phyloP scores from a whole-genome alignment of 2,888 invertebrate species.

The Pharmacophagus antenor region DNA sequence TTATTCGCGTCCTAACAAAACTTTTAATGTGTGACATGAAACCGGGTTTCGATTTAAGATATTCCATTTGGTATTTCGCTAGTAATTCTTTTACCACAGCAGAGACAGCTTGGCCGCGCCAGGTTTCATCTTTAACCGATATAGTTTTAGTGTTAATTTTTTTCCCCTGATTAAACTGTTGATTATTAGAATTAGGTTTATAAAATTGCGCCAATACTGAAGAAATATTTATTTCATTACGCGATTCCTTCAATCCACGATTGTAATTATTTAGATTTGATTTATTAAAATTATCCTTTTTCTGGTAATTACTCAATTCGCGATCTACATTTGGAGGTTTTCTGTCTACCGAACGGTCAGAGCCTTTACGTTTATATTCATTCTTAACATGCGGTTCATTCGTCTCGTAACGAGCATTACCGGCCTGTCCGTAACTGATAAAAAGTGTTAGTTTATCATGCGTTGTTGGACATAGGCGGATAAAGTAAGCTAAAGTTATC shows the following conservation, averaged over 20 bases:
- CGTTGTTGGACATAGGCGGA: too few relatives aligned
- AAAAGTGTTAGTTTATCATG: too few relatives aligned
- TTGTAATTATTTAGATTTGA: not conserved
- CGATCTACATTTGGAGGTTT: not conserved
- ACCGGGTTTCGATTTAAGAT: not conserved
- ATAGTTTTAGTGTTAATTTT: not conserved
- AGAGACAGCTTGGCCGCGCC: constrained; percentile 11
- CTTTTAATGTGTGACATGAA: not conserved
- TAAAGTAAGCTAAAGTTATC: too few relatives aligned
- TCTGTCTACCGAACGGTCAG: not conserved
- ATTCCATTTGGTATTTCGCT: not conserved
- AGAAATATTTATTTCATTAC: not conserved
- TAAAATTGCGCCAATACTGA: not conserved
- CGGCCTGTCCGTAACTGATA: not conserved
- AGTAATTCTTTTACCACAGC: constrained; percentile 10
- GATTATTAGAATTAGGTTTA: not conserved
- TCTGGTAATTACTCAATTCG: not conserved
- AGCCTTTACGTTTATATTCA: not conserved
- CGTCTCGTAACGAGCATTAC: not conserved
- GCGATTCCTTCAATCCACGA: not conserved
- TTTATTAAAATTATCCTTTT: not conserved
- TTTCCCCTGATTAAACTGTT: not conserved
- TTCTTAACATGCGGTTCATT: not conserved
- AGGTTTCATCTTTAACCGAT: constrained; percentile 1
- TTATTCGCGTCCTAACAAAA: constrained; percentile 13